These are phyloP conservation scores for Falcaria lacertinaria DNA, from an alignment of 2,888 invertebrate species.

Conservation along the genomic window DNA sequence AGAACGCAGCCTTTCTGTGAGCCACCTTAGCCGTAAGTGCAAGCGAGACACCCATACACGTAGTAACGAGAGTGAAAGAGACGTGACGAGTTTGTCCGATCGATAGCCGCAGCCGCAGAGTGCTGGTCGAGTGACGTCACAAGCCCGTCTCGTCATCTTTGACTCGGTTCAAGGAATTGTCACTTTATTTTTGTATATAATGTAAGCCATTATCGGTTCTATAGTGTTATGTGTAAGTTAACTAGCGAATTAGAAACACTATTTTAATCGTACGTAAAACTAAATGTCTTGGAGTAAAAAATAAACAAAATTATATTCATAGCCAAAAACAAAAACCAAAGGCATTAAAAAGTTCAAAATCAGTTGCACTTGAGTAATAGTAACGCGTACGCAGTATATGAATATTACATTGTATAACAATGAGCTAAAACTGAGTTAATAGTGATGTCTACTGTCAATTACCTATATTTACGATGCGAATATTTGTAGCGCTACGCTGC, in stretches of 20 bases:
- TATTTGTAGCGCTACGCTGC: constrained; percentile 4
- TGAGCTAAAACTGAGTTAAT: background rate
- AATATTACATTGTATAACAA: no score
- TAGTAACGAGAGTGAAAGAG: constrained; percentile 51
- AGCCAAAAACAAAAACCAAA: no score
- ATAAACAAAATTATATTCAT: no score
- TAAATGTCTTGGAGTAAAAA: no score
- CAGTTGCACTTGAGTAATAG: no score
- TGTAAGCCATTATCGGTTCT: constrained; percentile 21
- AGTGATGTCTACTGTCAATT: background rate
- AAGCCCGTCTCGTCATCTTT: constrained; percentile 75
- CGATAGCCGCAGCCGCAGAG: constrained; percentile 80
- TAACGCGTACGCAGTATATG: no score
- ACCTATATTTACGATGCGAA: background rate
- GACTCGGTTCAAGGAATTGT: constrained; percentile 72
- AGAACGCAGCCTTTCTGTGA: constrained; percentile 67
- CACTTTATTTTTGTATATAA: constrained; percentile 61
- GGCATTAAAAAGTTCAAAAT: no score
- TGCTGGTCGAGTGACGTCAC: constrained; percentile 75
- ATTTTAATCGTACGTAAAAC: no score
- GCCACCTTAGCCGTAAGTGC: constrained; percentile 44
- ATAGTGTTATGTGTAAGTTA: background rate
- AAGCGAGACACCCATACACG: constrained; percentile 48
- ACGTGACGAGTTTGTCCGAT: constrained; percentile 64
- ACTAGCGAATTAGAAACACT: no score